These are phyloP conservation scores for Centropus unirufus DNA, from an alignment of 2,113 vertebrate species.

Conservation along the genomic window DNA sequence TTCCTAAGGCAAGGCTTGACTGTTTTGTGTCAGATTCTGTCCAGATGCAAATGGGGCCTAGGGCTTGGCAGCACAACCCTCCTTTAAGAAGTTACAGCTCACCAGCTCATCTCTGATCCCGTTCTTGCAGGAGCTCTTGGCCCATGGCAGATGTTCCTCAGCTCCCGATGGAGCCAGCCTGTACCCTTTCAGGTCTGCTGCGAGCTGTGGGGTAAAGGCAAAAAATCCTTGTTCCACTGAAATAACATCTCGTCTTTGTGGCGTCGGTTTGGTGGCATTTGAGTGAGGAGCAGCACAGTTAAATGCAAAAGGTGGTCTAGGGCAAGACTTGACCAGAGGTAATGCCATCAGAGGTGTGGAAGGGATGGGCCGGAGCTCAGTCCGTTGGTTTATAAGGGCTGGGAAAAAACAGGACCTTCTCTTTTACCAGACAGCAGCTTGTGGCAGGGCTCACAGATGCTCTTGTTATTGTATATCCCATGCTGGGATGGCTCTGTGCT, in stretches of 20 bases:
- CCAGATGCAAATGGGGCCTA: background rate
- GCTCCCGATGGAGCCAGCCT: background rate
- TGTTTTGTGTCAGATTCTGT: background rate
- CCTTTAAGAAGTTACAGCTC: background rate
- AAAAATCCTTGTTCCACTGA: background rate
- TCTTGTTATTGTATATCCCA: accelerated
- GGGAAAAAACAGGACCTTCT: background rate
- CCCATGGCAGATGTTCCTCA: background rate
- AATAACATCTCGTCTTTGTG: background rate
- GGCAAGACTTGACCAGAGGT: background rate
- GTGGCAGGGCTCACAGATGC: background rate
- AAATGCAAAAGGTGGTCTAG: background rate
- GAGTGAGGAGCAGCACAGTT: background rate
- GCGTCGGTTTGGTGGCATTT: background rate
- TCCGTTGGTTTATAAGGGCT: background rate
- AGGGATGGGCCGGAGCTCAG: background rate
- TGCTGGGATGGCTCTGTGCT: background rate
- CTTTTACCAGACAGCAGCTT: background rate
- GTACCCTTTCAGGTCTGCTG: background rate
- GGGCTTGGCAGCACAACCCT: background rate
- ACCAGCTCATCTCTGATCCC: background rate
- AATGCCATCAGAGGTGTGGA: background rate
- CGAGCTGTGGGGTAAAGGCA: background rate
- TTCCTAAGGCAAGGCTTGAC: accelerated
- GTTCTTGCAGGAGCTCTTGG: background rate